These are phyloP conservation scores for Epizoanthus illoricatus DNA, from an alignment of 92 coral and sea anemone genomes.

Conservation along the genomic window DNA sequence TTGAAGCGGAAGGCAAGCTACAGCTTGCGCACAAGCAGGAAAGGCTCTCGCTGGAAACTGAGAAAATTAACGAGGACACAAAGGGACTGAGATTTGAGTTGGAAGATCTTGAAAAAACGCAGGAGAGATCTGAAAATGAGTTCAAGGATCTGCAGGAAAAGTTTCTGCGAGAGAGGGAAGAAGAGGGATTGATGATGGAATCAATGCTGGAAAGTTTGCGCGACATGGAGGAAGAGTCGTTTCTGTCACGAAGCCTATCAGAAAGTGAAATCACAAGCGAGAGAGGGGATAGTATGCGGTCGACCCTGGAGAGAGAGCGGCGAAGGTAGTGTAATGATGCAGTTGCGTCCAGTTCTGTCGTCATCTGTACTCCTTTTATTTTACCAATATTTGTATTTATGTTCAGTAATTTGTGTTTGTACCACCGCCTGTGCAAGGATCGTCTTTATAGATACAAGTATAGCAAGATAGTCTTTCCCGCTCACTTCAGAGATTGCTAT, in stretches of 20 bases:
- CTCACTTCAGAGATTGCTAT: too few species aligned
- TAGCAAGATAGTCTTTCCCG: too few species aligned
- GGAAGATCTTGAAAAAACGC: constrained; percentile 77
- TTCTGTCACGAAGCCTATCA: constrained; percentile 74
- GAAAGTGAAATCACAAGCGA: constrained; percentile 65
- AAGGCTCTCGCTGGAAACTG: constrained; percentile 48
- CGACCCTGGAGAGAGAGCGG: constrained; percentile 67
- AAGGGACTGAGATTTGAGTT: constrained; percentile 63
- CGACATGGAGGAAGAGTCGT: constrained; percentile 89
- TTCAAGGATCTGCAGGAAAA: constrained; percentile 74
- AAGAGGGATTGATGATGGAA: constrained; percentile 73
- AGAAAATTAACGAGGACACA: constrained; percentile 48
- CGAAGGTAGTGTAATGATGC: constrained; percentile 46
- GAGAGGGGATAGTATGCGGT: constrained; percentile 30
- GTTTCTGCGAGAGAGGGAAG: constrained; percentile 75
- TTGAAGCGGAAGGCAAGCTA: constrained; percentile 80
- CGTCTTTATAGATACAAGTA: too few species aligned
- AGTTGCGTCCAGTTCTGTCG: not conserved
- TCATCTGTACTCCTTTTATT: not conserved
- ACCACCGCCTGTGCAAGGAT: not conserved
- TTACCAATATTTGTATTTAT: not conserved
- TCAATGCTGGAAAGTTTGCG: constrained; percentile 81
- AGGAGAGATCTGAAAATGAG: constrained; percentile 81
- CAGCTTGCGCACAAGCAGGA: constrained; percentile 78
- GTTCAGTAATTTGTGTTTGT: not conserved